Evolutionary conservation across 2,888 invertebrate genomes (phyloP), one percentile per base, ranked within the genome.

Genomic region (Steinernema hermaphroditum): DNA sequence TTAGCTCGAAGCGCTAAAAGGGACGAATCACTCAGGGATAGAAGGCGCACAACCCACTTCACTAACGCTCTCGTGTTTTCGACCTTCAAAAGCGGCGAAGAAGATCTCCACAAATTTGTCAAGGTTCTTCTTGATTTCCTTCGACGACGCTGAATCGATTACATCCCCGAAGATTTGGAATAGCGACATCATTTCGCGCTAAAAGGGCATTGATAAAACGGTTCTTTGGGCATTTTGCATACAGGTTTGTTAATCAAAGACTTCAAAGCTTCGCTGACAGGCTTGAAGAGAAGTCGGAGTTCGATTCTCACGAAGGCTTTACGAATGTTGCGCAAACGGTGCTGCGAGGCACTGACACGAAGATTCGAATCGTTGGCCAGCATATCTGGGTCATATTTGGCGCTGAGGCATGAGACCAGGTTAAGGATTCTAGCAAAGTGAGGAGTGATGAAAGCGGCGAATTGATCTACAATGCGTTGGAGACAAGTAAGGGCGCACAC

Each of bases 401-500:
- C 70, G 16, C 72, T 19, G 6, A 77, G 24, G 22, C 72, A 19
- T 34, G 72, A 62, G 14, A 72, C 57, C 16, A 72, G 44, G 68
- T 32, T 34, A 24, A 77, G 34, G 41, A 77, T 54, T 14, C n/a
- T 6, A 0, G 76, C 75, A 14, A 79, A 72, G 19, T 78, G 72
- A 24, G 75, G 75, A n/a, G 76, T 69, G 54, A 80, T 76, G 74
- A 82, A 81, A 9, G 79, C 72, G 0, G 79, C 75, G 69, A 79
- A 80, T 62, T 81, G 76, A 62, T 83, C 82, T 22, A 83, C 75
- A 19, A 84, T 71, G 22, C 83, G 75, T 72, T 84, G 83, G 37
- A 79, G 72, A 72, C 82, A 83, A 0, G 84, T 83, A 44, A 84
- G 74, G 0, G 84, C 77, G 71, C 83, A 82, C 46, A 84, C 78